Percentiles rank a stretch among this genome's conserved stretches.
These are phyloP conservation scores for Yponomeuta sedellus DNA, from an alignment of 2,888 invertebrate species.

Conservation along the genomic window DNA sequence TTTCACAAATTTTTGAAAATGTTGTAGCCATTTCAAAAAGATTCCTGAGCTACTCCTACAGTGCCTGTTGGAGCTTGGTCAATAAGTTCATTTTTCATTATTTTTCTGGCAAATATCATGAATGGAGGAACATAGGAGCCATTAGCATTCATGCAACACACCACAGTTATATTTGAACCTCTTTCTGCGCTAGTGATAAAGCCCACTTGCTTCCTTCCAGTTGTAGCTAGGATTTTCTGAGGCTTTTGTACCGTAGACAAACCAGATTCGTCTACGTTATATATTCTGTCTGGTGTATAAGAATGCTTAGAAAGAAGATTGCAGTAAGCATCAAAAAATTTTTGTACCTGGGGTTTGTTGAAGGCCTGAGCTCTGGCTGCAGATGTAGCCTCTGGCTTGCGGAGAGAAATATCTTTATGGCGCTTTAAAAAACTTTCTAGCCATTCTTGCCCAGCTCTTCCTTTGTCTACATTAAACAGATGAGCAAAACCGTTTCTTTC, in stretches of 20 bases:
- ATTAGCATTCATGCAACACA: conserved; percentile 33
- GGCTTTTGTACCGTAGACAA: conserved; percentile 47
- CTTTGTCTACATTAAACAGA: conserved; percentile 17
- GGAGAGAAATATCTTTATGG: conserved; percentile 18
- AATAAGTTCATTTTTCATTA: conserved; percentile 35
- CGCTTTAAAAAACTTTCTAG: background rate
- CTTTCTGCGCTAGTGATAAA: conserved; percentile 42
- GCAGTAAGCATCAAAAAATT: conserved; percentile 22
- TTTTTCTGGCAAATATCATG: conserved; percentile 39
- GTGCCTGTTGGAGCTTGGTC: conserved; percentile 39
- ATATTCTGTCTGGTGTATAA: conserved; percentile 32
- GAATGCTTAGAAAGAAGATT: conserved; percentile 14
- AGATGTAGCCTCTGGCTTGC: conserved; percentile 24
- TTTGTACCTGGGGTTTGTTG: conserved; percentile 22
- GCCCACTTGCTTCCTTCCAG: conserved; percentile 46
- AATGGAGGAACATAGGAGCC: conserved; percentile 36
- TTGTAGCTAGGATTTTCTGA: conserved; percentile 28
- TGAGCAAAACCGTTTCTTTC: background rate
- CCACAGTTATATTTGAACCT: conserved; percentile 39
- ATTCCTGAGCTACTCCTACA: conserved; percentile 31
- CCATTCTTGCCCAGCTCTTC: conserved; percentile 27
- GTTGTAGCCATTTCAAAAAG: conserved; percentile 31
- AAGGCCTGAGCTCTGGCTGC: conserved; percentile 21
- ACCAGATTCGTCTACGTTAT: conserved; percentile 47
- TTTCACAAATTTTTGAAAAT: conserved; percentile 26